These are phyloP conservation scores for Plestiodon gilberti DNA, from an alignment of 2,113 vertebrate species.

Conservation along the genomic window DNA sequence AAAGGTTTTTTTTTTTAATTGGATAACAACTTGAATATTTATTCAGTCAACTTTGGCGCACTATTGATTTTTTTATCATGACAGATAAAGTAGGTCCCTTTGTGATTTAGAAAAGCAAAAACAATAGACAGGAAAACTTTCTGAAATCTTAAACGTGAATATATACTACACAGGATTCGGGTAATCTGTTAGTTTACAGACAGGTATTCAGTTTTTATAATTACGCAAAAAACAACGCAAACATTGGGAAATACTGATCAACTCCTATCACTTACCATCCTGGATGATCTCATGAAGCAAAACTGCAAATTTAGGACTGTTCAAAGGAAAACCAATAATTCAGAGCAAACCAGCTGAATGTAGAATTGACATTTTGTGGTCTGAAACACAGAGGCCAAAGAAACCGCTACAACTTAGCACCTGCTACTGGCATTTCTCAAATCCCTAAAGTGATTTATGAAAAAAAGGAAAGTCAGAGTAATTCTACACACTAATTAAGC, in stretches of 20 bases:
- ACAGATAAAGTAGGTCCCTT: too few species aligned
- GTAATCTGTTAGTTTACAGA: background rate
- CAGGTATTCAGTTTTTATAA: background rate
- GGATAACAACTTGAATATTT: background rate
- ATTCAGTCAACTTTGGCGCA: slow-evolving; percentile 3
- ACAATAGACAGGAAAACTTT: background rate
- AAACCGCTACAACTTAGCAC: slow-evolving; percentile 7
- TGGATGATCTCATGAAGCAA: slow-evolving; percentile 4
- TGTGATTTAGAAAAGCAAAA: background rate
- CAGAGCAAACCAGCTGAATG: background rate
- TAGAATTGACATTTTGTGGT: background rate
- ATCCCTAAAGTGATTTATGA: slow-evolving; percentile 25
- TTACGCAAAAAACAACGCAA: background rate
- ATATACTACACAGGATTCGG: too few species aligned
- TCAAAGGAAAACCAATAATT: slow-evolving; percentile 5
- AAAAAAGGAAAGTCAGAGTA: background rate
- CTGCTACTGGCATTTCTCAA: slow-evolving; percentile 26
- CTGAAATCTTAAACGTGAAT: background rate
- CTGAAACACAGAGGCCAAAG: background rate
- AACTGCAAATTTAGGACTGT: slow-evolving; percentile 9
- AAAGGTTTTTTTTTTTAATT: background rate
- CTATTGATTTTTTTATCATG: background rate
- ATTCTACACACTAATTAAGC: slow-evolving; percentile 6
- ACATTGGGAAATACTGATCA: background rate
- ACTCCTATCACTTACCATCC: background rate